Base-by-base conservation (phyloP, 2,113 vertebrate genomes). In the Strigops habroptila region DNA sequence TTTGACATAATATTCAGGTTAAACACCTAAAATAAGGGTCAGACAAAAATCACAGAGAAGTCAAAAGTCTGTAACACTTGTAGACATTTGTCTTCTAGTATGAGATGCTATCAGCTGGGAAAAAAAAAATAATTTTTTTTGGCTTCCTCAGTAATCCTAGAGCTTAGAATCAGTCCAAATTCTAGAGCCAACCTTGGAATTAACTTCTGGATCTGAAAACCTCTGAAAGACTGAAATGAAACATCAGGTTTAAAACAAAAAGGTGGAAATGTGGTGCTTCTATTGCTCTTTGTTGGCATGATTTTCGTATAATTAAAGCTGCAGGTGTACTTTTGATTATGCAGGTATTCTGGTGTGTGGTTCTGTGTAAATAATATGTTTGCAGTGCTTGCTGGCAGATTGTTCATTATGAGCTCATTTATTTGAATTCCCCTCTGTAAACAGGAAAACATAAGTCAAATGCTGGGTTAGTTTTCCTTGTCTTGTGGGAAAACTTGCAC, bases 391-490 rank as follows among this genome's bases (percentile, higher is more conserved):
- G 17, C 53, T 93, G 95, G 89, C 86, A 81, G 82, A 70, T 88
- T 94, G 88, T 91, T 97, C 89, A 85, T 91, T 95, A 81, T 91
- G 82, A 96, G 81, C 88, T 97, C 71, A 96, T 96, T 93, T 96
- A 81, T 92, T 97, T 96, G 85, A 89, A 64, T 68, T 97, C 76
- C 64, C 77, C 86, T 53, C 5, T 81, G 81, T 41, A 85, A 88
- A 85, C 0, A 77, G 24, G 67, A 67, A 93, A 91, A 60, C 17
- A 83, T 23, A 68, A 85, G 71, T 31, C 68, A 90, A 95, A 88
- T 88, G 94, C 37, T 79, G 37, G 43, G 25, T 30, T 57, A 39
- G 21, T 64, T 93, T 93, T 76, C 70, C 55, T 62, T 80, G 25
- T 57, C 78, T 67, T 88, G 22, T 77, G 55, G 48, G 60, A 93